phyloP scores from a whole-genome alignment of 2,113 vertebrate genomes.

The Pluvianellus socialis region DNA sequence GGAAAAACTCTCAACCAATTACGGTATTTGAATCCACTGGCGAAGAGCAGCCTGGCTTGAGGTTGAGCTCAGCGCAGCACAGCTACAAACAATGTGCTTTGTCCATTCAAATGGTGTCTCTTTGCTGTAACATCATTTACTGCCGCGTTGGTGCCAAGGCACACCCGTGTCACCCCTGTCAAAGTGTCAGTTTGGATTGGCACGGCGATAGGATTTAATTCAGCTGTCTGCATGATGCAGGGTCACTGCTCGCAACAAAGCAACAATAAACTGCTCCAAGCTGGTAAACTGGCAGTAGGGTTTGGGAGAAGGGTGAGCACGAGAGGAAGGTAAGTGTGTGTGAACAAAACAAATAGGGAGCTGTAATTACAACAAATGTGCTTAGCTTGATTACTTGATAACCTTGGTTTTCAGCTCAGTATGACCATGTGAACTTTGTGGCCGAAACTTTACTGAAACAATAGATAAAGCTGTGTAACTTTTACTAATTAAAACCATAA shows the following conservation, averaged over 20 bases:
- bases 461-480: background rate
- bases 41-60: background rate
- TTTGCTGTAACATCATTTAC: background rate
- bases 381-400: background rate
- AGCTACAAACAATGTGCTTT: background rate
- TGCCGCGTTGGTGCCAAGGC: background rate
- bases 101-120: background rate
- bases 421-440: background rate
- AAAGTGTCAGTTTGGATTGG: background rate
- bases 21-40: background rate
- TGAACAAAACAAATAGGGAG: background rate
- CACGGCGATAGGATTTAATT: background rate
- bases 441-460: background rate
- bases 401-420: background rate
- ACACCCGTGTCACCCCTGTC: background rate
- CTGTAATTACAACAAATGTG: background rate
- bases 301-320: background rate
- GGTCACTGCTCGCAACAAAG: background rate
- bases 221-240: background rate
- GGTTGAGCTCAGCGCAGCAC: background rate
- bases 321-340: background rate
- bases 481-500: background rate
- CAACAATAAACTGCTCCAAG: background rate
- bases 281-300: background rate
- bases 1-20: background rate